A percentile compares a stretch with the other conserved stretches of the same genome.
phyloP scores from a whole-genome alignment of 2,113 vertebrate genomes.

The Chauna torquata region DNA sequence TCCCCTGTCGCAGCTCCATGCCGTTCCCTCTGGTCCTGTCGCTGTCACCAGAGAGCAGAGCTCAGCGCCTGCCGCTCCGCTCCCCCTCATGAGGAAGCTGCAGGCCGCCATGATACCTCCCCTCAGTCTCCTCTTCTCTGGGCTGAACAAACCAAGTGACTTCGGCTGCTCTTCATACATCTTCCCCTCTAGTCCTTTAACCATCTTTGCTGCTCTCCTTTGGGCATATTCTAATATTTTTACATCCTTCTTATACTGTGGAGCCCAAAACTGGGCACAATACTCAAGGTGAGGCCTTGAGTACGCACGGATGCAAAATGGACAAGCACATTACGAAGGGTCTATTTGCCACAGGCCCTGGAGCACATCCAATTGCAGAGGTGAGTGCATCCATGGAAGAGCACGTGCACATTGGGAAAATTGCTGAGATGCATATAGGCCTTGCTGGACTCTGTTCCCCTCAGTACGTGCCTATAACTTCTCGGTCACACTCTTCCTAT shows the following conservation, averaged over 20 bases:
- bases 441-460: background rate
- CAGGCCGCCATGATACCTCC: background rate
- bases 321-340: background rate
- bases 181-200: background rate
- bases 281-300: background rate
- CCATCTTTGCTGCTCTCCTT: background rate
- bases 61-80: no score
- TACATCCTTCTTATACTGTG: background rate
- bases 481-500: background rate
- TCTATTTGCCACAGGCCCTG: background rate
- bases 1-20: background rate
- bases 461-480: rapidly evolving
- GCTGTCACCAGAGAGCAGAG: background rate
- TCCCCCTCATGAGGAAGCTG: background rate
- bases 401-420: background rate
- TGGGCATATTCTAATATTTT: background rate
- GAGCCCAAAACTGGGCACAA: background rate
- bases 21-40: background rate
- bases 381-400: background rate
- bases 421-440: rapidly evolving
- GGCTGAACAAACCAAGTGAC: background rate
- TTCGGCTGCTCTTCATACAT: background rate
- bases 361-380: background rate
- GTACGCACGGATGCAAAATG: background rate
- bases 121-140: background rate